These are phyloP conservation scores for Zosterops borbonicus DNA, from an alignment of 2,113 vertebrate genomes.

Conservation along the genomic window DNA sequence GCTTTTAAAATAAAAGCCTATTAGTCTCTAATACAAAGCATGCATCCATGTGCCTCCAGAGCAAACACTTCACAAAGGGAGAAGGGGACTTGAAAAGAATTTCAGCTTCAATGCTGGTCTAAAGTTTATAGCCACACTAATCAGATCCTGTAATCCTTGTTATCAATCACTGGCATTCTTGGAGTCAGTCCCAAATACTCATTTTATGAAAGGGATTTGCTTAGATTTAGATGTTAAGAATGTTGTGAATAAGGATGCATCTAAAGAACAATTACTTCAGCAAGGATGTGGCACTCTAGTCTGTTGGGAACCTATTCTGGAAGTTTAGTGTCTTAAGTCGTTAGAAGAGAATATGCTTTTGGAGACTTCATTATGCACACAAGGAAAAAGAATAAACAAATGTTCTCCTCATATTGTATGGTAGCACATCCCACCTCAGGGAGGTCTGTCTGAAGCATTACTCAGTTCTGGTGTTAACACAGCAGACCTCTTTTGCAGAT, in stretches of 20 bases:
- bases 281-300: background rate
- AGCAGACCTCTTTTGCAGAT: background rate
- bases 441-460: background rate
- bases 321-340: background rate
- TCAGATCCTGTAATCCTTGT: background rate
- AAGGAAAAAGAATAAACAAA: background rate
- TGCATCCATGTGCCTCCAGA: constrained; percentile 21
- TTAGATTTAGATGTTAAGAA: constrained; percentile 9
- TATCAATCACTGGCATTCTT: constrained; percentile 55
- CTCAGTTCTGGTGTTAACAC: background rate
- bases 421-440: background rate
- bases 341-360: background rate
- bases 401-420: background rate
- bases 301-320: background rate
- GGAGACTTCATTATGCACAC: background rate
- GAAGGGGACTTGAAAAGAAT: constrained; percentile 38
- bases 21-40: constrained; percentile 2
- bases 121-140: constrained; percentile 40
- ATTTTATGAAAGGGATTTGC: constrained; percentile 47
- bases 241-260: constrained; percentile 3
- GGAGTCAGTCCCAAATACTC: constrained; percentile 28
- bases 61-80: constrained; percentile 48
- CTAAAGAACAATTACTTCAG: background rate
- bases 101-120: background rate
- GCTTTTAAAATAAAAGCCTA: constrained; percentile 55